Percentiles rank a stretch among this genome's conserved stretches.
Conservation (phyloP, 2,797 vertebrate species). For the Dicrostonyx torquatus region DNA sequence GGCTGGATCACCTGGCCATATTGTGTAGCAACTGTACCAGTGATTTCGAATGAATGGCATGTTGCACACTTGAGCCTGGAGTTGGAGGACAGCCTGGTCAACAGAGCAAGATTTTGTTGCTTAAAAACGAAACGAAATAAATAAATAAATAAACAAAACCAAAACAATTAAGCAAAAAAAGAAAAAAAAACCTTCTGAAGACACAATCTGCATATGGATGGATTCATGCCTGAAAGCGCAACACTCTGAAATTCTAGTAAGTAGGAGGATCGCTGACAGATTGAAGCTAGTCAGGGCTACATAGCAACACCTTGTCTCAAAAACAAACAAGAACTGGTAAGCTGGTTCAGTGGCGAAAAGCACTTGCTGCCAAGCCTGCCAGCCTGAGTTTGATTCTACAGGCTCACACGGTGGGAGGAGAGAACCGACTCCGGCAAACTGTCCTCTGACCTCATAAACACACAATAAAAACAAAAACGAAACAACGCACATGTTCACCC, state of each 20-base stretch:
- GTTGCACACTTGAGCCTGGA: neutral
- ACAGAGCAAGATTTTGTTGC: neutral
- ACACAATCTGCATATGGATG: neutral
- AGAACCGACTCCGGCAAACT: no score
- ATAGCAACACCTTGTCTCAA: slow-evolving; percentile 11
- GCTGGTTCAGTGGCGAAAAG: neutral
- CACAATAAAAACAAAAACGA: neutral
- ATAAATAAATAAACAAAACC: neutral
- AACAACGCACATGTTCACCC: neutral
- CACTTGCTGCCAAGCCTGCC: neutral
- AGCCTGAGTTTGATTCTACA: neutral
- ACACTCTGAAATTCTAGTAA: neutral
- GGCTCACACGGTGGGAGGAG: neutral
- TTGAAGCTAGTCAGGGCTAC: neutral
- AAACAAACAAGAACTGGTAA: neutral
- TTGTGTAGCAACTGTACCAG: neutral
- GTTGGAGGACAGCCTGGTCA: neutral
- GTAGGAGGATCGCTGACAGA: neutral
- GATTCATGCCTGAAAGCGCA: neutral
- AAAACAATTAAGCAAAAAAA: neutral
- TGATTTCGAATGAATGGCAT: neutral
- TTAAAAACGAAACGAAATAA: neutral
- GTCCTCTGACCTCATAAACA: neutral
- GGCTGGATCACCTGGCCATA: neutral
- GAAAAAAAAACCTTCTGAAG: neutral